Evolutionary conservation across 1,140 invertebrate species (phyloP).

Genomic region (Papilio polytes): DNA sequence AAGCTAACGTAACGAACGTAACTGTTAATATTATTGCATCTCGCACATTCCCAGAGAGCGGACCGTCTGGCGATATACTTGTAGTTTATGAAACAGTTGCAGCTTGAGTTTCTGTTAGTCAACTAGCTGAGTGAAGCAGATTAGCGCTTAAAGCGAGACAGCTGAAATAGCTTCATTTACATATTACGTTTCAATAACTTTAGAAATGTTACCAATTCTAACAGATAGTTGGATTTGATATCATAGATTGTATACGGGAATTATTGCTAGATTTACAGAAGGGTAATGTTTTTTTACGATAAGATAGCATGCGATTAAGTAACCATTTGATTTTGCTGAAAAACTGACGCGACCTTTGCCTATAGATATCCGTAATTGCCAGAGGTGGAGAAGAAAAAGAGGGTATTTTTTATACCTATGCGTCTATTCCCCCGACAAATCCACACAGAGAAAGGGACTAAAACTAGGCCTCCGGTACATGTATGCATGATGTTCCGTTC

Average conservation of each 20-base stretch:
- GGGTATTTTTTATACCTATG: too few species aligned
- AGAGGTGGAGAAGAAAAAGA: too few species aligned
- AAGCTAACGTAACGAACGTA: not conserved
- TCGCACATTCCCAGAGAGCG: slow-evolving; percentile 11
- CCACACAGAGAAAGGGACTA: too few species aligned
- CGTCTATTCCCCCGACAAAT: too few species aligned
- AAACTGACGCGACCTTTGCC: too few species aligned
- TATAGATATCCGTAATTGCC: too few species aligned
- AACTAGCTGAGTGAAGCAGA: slow-evolving; percentile 2
- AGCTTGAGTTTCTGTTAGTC: slow-evolving; percentile 31
- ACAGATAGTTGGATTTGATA: not conserved
- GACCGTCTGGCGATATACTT: slow-evolving; percentile 9
- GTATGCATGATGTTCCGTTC: not conserved
- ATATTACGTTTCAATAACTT: not conserved
- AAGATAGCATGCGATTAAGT: too few species aligned
- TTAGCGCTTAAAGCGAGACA: slow-evolving; percentile 24
- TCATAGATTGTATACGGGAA: too few species aligned
- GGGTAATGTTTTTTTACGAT: not conserved
- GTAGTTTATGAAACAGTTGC: slow-evolving; percentile 30
- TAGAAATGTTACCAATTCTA: not conserved
- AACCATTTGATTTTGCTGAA: too few species aligned
- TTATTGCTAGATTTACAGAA: not conserved
- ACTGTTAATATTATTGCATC: not conserved
- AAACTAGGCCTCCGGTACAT: too few species aligned
- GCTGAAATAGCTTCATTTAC: slow-evolving; percentile 21